Base-by-base conservation (phyloP, 2,888 invertebrate species). In the Cetonia aurata region DNA sequence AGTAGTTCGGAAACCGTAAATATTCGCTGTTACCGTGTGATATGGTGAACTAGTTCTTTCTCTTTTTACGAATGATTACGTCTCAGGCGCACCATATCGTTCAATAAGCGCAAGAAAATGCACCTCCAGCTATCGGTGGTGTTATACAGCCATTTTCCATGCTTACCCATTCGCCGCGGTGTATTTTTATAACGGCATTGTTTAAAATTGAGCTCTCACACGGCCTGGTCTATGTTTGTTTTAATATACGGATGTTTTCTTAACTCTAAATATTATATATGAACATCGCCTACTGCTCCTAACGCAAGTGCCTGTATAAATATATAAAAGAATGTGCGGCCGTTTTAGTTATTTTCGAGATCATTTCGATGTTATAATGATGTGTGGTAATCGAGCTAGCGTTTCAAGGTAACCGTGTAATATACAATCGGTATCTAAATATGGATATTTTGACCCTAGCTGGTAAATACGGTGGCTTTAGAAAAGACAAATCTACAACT, bases 151-250 rank as follows among this genome's bases (percentile, higher is more conserved):
- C 50, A 19, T 50, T 50, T 62, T 50, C 46, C 13, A 15, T 62
- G 62, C 13, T 48, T 50, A 62, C 19, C 48, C n/a, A 33, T 33
- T 17, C 48, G 37, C 31, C 15, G 31, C 46, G 62, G 62, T 62
- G 33, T 62, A 62, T 62, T 62, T 60, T 62, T 62, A 48, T 62
- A 62, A 62, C 62, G 62, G 62, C 62, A 62, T 62, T 62, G 62
- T 62, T 62, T 62, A 48, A 62, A 62, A 62, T 62, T 62, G 42
- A 62, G 37, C 46, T 62, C 48, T 48, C 48, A 50, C 62, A 31
- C 33, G 33, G 48, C 33, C 62, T 48, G 44, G 44, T n/a, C 48
- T 48, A 42, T 48, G 62, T 62, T 62, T 62, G 48, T 62, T 62
- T 62, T 62, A 48, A 62, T 62, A 48, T 62, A 50, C 48, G 62